These are phyloP conservation scores for Urosaurus nigricauda DNA, from an alignment of 2,797 vertebrate genomes.

Conservation along the genomic window DNA sequence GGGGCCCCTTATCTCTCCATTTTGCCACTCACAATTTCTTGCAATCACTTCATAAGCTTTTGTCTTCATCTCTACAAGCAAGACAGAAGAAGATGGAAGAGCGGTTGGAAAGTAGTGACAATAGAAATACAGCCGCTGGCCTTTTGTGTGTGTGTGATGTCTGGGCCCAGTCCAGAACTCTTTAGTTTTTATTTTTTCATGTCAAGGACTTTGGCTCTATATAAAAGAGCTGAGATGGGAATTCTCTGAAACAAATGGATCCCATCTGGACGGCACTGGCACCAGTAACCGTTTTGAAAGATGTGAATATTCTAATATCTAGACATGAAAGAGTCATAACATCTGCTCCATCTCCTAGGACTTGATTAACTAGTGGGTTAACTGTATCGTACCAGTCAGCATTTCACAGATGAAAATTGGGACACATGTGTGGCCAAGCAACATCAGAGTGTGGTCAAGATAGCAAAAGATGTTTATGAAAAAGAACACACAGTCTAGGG, in stretches of 20 bases:
- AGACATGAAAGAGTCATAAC: conserved; percentile 5
- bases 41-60: neutral
- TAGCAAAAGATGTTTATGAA: too few relatives aligned
- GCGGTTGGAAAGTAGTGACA: neutral
- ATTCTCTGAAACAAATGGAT: neutral
- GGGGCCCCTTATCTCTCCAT: neutral
- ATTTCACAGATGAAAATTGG: too few relatives aligned
- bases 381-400: neutral
- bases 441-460: too few relatives aligned
- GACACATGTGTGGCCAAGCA: too few relatives aligned
- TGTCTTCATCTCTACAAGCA: neutral
- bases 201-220: rapidly evolving
- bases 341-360: conserved; percentile 3
- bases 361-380: neutral
- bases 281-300: conserved; percentile 18
- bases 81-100: neutral
- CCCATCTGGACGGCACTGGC: conserved; percentile 30
- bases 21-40: neutral
- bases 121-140: neutral
- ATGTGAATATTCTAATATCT: neutral
- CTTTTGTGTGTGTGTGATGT: neutral
- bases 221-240: neutral
- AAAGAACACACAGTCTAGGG: too few relatives aligned
- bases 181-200: conserved; percentile 11
- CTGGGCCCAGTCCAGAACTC: neutral